These are phyloP conservation scores for Coenobita brevimanus DNA, from an alignment of 1,140 invertebrate species.

Conservation along the genomic window DNA sequence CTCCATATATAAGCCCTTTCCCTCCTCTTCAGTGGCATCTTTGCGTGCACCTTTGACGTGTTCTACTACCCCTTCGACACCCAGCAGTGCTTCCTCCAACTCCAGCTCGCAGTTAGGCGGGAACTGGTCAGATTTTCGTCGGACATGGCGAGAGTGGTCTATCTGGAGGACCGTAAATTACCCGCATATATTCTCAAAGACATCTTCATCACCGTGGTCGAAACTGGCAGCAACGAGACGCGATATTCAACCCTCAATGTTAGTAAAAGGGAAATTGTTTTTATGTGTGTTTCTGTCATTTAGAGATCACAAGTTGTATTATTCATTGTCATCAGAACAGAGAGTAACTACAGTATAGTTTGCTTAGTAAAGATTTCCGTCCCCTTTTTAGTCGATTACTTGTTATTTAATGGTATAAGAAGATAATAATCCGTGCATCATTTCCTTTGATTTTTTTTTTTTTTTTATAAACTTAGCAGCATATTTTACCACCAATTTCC, in stretches of 20 bases:
- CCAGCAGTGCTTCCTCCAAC: slow-evolving; percentile 48
- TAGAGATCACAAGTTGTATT: no score
- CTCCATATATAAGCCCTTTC: no score
- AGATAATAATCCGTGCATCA: no score
- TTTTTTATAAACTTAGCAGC: no score
- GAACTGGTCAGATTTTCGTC: slow-evolving; percentile 16
- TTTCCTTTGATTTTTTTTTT: no score
- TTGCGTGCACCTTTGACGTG: slow-evolving; percentile 65
- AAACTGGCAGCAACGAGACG: slow-evolving; percentile 40
- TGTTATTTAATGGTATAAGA: no score
- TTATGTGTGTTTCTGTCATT: no score
- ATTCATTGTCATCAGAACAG: no score
- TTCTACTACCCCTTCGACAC: slow-evolving; percentile 66
- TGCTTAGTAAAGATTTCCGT: no score
- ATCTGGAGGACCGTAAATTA: slow-evolving; percentile 48
- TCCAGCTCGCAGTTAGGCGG: slow-evolving; percentile 37
- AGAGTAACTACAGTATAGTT: no score
- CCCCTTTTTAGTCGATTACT: no score
- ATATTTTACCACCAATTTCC: no score
- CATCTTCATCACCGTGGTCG: slow-evolving; percentile 26
- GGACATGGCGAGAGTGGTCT: slow-evolving; percentile 15
- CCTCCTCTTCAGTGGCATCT: slow-evolving; percentile 42
- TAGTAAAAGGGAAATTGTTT: background rate
- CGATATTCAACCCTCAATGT: slow-evolving; percentile 34
- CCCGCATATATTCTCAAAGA: slow-evolving; percentile 44